Evolutionary conservation across 2,113 vertebrate genomes (phyloP).

Genomic region (Pipa parva): DNA sequence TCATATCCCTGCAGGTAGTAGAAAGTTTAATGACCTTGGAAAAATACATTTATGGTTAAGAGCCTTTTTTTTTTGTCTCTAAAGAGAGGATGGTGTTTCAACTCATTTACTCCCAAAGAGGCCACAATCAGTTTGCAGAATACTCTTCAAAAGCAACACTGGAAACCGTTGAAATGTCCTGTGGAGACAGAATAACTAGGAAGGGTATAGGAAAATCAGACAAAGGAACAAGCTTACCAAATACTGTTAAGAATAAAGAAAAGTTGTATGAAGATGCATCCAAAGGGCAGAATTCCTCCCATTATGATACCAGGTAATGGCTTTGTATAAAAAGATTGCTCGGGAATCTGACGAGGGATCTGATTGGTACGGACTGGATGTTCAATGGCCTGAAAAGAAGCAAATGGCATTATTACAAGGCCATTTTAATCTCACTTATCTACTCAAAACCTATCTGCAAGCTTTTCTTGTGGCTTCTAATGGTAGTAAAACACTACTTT

Average conservation of each 20-base stretch:
- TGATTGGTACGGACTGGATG: conserved; percentile 96
- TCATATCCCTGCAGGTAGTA: background rate
- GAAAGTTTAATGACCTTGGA: conserved; percentile 29
- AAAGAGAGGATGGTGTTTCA: background rate
- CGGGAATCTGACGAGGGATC: conserved; percentile 95
- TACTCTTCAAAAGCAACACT: background rate
- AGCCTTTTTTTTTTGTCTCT: background rate
- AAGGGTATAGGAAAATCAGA: conserved; percentile 12
- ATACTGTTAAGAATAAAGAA: conserved; percentile 99
- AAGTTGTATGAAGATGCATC: conserved; percentile 97
- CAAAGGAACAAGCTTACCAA: conserved; percentile 68
- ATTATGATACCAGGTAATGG: conserved; percentile 92
- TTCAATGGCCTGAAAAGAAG: conserved; percentile 78
- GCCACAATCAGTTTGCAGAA: background rate
- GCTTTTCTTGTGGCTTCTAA: conserved; percentile 31
- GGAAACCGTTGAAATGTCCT: background rate
- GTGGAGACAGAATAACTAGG: conserved; percentile 2
- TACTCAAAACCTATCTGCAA: conserved; percentile 17
- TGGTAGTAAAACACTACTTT: conserved; percentile 23
- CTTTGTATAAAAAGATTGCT: conserved; percentile 96
- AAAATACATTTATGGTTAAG: conserved; percentile 1
- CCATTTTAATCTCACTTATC: conserved; percentile 20
- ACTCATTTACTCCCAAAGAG: background rate
- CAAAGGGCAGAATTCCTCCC: conserved; percentile 96
- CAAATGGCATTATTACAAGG: conserved; percentile 26